Evolutionary conservation across 2,797 vertebrate species (phyloP), one percentile per base, ranked within the genome.

Genomic region (Thalassophryne amazonica): DNA sequence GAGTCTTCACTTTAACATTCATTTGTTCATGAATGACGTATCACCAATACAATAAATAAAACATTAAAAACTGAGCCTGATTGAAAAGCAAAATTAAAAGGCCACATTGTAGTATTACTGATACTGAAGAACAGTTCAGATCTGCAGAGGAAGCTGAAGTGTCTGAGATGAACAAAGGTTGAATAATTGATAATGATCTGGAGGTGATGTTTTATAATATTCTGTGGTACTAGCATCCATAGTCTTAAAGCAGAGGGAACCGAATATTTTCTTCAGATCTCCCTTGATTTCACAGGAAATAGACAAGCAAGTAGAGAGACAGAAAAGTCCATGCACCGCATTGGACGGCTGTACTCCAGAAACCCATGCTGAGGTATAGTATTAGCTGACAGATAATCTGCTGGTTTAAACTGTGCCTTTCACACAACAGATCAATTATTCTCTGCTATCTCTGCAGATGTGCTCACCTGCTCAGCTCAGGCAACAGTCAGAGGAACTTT

Each of bases 401-500:
- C 21, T 9, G n/a, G 5, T 4, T 46, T 18, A 41, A 40, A 21
- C 24, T 2, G n/a, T 21, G 20, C 4, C 13, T 2, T 6, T 35
- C 9, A 37, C 15, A 19, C 8, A 2, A 12, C 5, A 6, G 2
- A 16, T 20, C 18, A 28, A 15, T 19, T 3, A 31, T 12, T 22
- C 3, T 32, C 3, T 42, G 14, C 4, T 60, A 6, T 52, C 14
- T 61, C 21, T 74, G 34, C 71, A 99, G 97, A 92, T 96, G 80
- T 94, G 89, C 70, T 96, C 91, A 0, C 96, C 97, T 10, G 92
- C 94, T 60, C 90, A 96, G 61, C 91, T 97, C 40, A 91, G 95
- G 48, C 93, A 96, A 59, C 89, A 96, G 85, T 95, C 95, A 2
- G 92, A 93, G 74, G 96, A 97, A 62, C 81, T 99, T 22, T 99